Base-by-base conservation (phyloP, 2,113 vertebrate genomes). In the Albula glossodonta region DNA sequence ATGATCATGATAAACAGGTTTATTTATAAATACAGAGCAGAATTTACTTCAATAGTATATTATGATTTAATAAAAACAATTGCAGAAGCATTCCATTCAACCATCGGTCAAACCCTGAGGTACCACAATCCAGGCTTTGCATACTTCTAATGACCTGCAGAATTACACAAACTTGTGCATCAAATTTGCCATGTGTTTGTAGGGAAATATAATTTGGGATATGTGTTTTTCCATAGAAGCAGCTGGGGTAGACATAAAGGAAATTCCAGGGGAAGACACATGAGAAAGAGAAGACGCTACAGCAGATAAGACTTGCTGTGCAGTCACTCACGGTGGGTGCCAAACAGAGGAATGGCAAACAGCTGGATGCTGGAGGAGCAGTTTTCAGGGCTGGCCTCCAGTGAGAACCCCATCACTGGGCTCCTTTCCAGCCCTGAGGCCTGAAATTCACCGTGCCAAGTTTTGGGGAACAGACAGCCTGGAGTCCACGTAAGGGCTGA, bases 291-390 rank as follows among this genome's bases (percentile, higher is more conserved):
- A 48, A 78, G 51, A 25, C 17, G 25, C 31, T 78, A 51, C 50
- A 56, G 70, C 15, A 19, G 6, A 13, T 84, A 63, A 78, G 70
- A 51, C 83, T 78, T 66, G 22, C 22, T 56, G 51, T 84, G 83
- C 66, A 53, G 50, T 84, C 70, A 53, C 70, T 84, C 70, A 84
- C n/a, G 50, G 83, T 84, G 25, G 49, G 70, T 11, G 2, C 17
- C 10, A 3, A 19, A 17, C 51, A 50, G 80, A 53, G 80, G 49
- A 81, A n/a, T 7, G n/a, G 80, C 22, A 6, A 25, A 53, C 80
- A 2, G 5, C 49, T 53, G 51, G 51, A 1, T 74, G 70, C 70
- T 31, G 70, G 70, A 74, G 10, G 70, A 19, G 22, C 22, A 22
- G 10, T 74, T 74, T 74, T n/a, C n/a, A 31, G n/a, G 80, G 5